Evolutionary conservation across 2,113 vertebrate genomes (phyloP).

Genomic region (Pseudorhombus dupliciocellatus): DNA sequence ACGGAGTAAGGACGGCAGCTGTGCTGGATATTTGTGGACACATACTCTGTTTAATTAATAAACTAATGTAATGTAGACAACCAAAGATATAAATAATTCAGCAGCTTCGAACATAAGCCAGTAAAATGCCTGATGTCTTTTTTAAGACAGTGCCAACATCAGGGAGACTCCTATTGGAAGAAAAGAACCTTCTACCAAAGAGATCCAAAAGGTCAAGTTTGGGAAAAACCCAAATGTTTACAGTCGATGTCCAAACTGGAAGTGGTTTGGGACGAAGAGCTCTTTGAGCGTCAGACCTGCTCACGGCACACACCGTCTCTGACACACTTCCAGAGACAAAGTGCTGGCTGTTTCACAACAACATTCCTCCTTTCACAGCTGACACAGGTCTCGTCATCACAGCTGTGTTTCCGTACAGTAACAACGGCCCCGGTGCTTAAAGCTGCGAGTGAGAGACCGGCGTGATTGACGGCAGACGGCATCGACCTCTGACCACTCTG

Average conservation of each 20-base stretch:
- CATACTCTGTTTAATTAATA: too few species aligned
- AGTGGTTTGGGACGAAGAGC: not conserved
- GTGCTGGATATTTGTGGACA: too few species aligned
- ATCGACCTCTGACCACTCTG: not conserved
- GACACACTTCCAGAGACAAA: not conserved
- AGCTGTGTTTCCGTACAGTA: not conserved
- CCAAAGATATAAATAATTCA: too few species aligned
- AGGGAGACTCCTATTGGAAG: too few species aligned
- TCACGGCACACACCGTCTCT: not conserved
- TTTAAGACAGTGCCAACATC: too few species aligned
- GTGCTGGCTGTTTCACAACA: not conserved
- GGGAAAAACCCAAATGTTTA: not conserved
- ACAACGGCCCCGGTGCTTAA: not conserved
- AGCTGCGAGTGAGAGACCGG: not conserved
- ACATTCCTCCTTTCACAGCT: slow-evolving; percentile 11
- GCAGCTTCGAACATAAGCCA: too few species aligned
- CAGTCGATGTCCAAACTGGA: not conserved
- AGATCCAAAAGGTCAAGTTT: too few species aligned
- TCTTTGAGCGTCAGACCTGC: slow-evolving; percentile 6
- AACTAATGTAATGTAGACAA: too few species aligned
- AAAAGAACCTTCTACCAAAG: not conserved
- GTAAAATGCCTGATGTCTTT: too few species aligned
- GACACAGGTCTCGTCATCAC: not conserved
- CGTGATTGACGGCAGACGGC: slow-evolving; percentile 22
- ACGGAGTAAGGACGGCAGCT: too few species aligned